These are phyloP conservation scores for Myanophis thanlyinensis DNA, from an alignment of 2,113 vertebrate species.

Conservation along the genomic window DNA sequence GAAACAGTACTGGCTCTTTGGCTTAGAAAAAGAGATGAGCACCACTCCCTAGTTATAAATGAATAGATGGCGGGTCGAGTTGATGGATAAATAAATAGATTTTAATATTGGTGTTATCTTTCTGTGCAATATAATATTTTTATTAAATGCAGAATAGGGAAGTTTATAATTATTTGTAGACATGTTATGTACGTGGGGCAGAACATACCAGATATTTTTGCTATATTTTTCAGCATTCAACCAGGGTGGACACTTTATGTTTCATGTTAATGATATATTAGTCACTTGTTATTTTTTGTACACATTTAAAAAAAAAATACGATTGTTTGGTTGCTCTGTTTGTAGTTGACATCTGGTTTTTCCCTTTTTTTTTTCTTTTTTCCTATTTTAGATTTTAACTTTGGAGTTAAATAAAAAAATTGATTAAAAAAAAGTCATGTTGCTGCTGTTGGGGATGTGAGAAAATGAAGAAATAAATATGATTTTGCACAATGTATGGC, in stretches of 20 bases:
- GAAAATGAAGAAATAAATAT: background rate
- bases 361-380: background rate
- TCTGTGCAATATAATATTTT: background rate
- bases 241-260: background rate
- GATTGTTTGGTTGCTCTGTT: background rate
- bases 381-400: background rate
- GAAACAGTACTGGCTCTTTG: no score
- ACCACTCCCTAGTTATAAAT: no score
- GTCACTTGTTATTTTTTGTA: background rate
- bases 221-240: background rate
- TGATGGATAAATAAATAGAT: background rate
- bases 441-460: background rate
- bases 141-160: background rate
- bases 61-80: background rate
- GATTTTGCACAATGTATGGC: background rate
- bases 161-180: background rate
- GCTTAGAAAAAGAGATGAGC: no score
- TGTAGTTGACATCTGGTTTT: background rate
- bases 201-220: background rate
- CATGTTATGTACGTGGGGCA: background rate
- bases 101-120: background rate
- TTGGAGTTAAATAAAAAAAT: background rate
- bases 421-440: background rate
- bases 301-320: background rate
- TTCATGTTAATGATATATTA: background rate